These are phyloP conservation scores for Lates japonicus DNA, from an alignment of 2,797 vertebrate genomes.

Conservation along the genomic window DNA sequence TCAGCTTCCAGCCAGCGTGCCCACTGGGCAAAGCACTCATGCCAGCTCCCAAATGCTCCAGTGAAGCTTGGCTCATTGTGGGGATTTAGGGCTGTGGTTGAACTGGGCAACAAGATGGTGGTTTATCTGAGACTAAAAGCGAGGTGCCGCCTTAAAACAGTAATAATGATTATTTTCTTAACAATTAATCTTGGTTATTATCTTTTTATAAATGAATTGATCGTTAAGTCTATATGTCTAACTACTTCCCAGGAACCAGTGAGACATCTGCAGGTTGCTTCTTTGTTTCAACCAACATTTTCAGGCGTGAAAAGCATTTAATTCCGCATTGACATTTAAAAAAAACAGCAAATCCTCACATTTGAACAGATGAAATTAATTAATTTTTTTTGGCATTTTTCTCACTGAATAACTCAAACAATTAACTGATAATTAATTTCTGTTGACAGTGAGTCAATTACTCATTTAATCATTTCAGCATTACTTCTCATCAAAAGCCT, in stretches of 20 bases:
- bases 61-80: not conserved
- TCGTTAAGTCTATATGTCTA: not conserved
- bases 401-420: not conserved
- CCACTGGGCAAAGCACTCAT: conserved; percentile 28
- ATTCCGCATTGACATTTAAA: no score
- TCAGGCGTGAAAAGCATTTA: no score
- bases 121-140: not conserved
- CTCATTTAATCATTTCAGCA: not conserved
- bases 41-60: conserved; percentile 9
- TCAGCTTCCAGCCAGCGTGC: conserved; percentile 28
- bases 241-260: no score
- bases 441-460: not conserved
- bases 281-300: no score
- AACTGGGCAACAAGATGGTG: not conserved
- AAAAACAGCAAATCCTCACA: no score
- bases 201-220: not conserved
- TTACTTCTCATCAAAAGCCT: no score
- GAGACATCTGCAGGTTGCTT: no score
- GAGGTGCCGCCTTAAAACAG: not conserved
- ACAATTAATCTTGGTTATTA: not conserved
- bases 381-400: not conserved
- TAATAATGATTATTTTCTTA: not conserved
- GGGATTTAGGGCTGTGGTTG: not conserved
- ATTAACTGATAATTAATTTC: no score
- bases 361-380: no score